phyloP scores from a whole-genome alignment of 2,797 vertebrate genomes.

The Phalanger gymnotis region DNA sequence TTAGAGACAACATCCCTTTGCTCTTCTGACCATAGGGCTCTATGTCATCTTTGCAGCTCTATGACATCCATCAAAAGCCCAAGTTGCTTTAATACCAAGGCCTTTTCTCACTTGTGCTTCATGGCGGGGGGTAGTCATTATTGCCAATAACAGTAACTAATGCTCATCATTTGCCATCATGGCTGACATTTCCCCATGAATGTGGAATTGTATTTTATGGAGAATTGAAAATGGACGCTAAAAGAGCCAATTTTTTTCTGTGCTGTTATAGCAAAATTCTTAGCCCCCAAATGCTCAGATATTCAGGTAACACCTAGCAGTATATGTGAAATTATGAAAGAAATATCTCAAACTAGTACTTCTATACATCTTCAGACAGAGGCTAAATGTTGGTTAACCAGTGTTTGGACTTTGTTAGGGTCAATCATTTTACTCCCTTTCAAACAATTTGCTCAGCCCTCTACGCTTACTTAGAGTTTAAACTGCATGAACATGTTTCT shows the following conservation, averaged over 20 bases:
- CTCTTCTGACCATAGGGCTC: background rate
- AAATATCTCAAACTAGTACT: background rate
- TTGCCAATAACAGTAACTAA: background rate
- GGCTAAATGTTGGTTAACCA: background rate
- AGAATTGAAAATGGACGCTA: background rate
- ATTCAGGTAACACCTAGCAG: accelerated
- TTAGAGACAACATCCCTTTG: background rate
- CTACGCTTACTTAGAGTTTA: background rate
- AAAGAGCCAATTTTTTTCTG: no score
- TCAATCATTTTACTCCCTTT: background rate
- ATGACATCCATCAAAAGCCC: background rate
- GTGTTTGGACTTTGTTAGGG: background rate
- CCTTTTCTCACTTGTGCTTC: background rate
- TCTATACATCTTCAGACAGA: background rate
- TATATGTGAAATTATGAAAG: background rate
- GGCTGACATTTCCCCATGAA: accelerated
- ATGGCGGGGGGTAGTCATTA: background rate
- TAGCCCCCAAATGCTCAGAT: background rate
- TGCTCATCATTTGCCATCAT: background rate
- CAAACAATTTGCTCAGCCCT: background rate
- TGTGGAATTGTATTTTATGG: background rate
- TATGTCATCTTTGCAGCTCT: accelerated
- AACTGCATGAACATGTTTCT: background rate
- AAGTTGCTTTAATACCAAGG: background rate
- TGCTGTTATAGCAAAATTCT: accelerated